phyloP scores from a whole-genome alignment of 2,113 vertebrate species.

The Drymodes brunneopygia region DNA sequence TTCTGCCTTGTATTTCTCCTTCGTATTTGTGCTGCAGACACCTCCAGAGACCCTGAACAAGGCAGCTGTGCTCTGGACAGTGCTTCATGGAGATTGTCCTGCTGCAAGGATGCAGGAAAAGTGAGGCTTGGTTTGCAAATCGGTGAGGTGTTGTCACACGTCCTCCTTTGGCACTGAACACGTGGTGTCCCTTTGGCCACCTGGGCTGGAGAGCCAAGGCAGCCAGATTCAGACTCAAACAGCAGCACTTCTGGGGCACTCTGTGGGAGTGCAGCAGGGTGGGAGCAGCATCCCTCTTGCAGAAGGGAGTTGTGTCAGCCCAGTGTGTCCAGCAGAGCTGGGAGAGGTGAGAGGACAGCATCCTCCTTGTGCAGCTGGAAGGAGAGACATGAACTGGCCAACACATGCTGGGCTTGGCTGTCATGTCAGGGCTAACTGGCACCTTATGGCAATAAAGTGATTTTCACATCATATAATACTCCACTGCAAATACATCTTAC shows the following conservation, averaged over 20 bases:
- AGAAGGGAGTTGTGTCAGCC: not conserved
- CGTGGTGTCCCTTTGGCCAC: not conserved
- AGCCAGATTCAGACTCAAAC: not conserved
- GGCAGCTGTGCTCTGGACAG: not conserved
- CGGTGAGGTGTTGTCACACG: not conserved
- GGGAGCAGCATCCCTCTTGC: not conserved
- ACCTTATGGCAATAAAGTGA: not conserved
- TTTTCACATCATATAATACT: not conserved
- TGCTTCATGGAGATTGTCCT: not conserved
- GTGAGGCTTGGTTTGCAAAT: not conserved
- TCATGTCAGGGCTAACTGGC: not conserved
- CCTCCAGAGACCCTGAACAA: not conserved
- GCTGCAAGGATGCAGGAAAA: not conserved
- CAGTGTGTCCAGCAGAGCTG: not conserved
- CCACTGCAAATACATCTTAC: not conserved
- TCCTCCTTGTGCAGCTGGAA: not conserved
- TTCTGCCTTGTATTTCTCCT: not conserved
- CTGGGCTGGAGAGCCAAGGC: not conserved
- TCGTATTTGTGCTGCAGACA: not conserved
- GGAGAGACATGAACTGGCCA: not conserved
- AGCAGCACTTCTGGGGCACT: not conserved
- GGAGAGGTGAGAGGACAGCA: not conserved
- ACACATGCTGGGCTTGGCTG: rapidly evolving
- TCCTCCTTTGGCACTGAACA: not conserved
- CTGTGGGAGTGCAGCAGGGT: not conserved